These are phyloP conservation scores for Anhinga anhinga DNA, from an alignment of 2,113 vertebrate genomes.

Conservation along the genomic window DNA sequence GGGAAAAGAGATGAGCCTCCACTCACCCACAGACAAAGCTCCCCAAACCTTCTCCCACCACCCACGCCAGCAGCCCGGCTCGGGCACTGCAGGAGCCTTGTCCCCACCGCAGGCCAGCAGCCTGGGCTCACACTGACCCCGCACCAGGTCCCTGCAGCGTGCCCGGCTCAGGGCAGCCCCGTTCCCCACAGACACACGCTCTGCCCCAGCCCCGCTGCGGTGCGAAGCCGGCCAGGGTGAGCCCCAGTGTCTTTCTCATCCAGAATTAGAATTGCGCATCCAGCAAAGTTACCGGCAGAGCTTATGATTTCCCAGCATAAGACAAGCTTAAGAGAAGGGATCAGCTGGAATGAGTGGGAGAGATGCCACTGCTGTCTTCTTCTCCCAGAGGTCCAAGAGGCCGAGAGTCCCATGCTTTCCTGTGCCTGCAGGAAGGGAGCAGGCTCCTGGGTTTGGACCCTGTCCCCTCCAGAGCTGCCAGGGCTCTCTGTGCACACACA, in stretches of 20 bases:
- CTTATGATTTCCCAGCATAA: not conserved
- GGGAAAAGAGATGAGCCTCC: not conserved
- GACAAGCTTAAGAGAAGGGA: not conserved
- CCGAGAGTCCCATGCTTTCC: not conserved
- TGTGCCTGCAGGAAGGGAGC: not conserved
- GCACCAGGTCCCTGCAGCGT: too few relatives aligned
- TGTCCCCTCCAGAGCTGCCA: not conserved
- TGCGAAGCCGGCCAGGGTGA: not conserved
- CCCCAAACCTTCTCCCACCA: not conserved
- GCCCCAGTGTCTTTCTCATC: not conserved
- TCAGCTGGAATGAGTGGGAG: not conserved
- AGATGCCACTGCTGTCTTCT: not conserved
- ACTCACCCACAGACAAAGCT: not conserved
- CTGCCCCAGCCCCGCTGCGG: not conserved
- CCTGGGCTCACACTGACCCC: not conserved
- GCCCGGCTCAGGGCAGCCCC: not conserved
- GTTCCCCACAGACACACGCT: rapidly evolving
- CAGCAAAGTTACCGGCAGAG: not conserved
- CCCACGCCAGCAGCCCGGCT: rapidly evolving
- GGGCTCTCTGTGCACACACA: not conserved
- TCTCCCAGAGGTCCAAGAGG: not conserved
- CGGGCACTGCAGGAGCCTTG: not conserved
- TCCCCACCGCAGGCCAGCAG: not conserved
- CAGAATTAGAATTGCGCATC: not conserved
- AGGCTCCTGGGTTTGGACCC: not conserved